Evolutionary conservation across 2,113 vertebrate genomes (phyloP).

Genomic region (Otolemur garnettii): DNA sequence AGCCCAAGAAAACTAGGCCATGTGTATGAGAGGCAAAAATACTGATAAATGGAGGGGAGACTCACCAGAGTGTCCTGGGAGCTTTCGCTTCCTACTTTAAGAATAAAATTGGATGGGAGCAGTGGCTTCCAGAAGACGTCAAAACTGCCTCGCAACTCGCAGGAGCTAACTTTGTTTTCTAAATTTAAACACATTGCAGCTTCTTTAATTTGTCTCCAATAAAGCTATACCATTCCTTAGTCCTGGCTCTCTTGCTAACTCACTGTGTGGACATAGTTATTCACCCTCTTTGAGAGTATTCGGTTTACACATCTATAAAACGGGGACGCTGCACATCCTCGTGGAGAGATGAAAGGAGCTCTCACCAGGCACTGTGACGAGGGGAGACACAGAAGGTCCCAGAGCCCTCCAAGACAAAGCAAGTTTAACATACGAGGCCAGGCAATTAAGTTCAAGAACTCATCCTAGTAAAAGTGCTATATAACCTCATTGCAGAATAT

Average conservation of each 20-base stretch:
- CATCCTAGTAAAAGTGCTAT: too few relatives aligned
- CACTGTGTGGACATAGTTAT: not conserved
- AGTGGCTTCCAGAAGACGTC: conserved; percentile 62
- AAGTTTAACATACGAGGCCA: not conserved
- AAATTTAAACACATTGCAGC: conserved; percentile 76
- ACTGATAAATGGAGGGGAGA: conserved; percentile 73
- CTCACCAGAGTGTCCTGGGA: not conserved
- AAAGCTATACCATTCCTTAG: conserved; percentile 23
- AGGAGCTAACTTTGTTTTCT: conserved; percentile 77
- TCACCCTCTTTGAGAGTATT: not conserved
- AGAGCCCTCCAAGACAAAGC: not conserved
- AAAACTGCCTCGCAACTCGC: conserved; percentile 41
- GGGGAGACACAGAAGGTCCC: not conserved
- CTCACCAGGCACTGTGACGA: not conserved
- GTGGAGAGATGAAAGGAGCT: not conserved
- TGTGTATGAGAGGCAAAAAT: conserved; percentile 73
- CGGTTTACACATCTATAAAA: conserved; percentile 25
- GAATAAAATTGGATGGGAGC: conserved; percentile 76
- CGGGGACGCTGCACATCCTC: not conserved
- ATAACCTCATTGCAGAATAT: too few relatives aligned
- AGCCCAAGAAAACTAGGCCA: conserved; percentile 76
- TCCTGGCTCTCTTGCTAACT: conserved; percentile 42
- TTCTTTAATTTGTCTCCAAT: conserved; percentile 70
- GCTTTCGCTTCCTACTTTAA: conserved; percentile 63
- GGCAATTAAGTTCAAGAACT: too few relatives aligned